Evolutionary conservation across 2,888 invertebrate species (phyloP), one percentile per base, ranked within the genome.

Genomic region (Iphiclides podalirius): DNA sequence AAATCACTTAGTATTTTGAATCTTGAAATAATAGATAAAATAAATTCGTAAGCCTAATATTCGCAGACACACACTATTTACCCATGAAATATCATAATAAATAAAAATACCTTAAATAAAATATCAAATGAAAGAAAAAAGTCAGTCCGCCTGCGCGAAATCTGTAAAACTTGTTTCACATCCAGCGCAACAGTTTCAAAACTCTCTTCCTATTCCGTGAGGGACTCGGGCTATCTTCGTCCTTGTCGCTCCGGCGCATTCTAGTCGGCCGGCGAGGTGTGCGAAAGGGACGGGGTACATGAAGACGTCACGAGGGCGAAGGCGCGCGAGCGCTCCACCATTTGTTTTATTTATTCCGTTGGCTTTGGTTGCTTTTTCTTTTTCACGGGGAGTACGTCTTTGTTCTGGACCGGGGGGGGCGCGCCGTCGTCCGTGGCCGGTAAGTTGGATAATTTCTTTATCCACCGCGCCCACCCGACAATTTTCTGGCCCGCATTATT

Each of bases 371-470:
- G 63, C 66, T 66, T 60, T 62, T 63, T 64, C 75, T 79, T 78
- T 73, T 68, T 78, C 75, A 75, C 67, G 65, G 70, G 8, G 66
- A 79, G 75, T 78, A 86, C 87, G 85, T 87, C 87, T 88, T 88
- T 87, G 87, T 88, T 86, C 83, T 69, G 68, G 71, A 65, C 69
- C 69, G 66, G 69, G 67, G 69, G 67, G 72, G 70, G 73, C 76
- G 75, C 82, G 79, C n/a, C n/a, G 77, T 79, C 78, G 79, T 70
- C 75, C 76, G 70, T 67, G 77, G 60, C 61, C 57, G 59, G 82
- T 81, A 82, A 84, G 76, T 79, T 77, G 83, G 84, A 87, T 87
- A 88, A 87, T 88, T 88, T 87, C 88, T 88, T 88, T 86, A 87
- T 87, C 79, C 84, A 65, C 69, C 70, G 66, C 63, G 66, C 75